These are phyloP conservation scores for Eristalis arbustorum DNA, from an alignment of 2,888 invertebrate genomes.

Conservation along the genomic window DNA sequence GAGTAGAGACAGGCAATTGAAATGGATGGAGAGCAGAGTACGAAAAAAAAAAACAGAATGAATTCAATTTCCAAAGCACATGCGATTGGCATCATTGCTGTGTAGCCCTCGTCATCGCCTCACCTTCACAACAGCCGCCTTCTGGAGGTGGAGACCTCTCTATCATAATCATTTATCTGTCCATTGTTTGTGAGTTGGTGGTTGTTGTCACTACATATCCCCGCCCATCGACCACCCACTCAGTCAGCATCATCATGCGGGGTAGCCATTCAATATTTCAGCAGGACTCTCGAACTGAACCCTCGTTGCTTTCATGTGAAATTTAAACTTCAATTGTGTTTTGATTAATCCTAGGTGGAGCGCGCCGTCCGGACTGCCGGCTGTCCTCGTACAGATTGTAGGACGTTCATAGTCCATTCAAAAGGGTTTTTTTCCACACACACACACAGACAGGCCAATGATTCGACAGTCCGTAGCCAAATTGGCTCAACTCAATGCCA, in stretches of 20 bases:
- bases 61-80: slow-evolving; percentile 33
- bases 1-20: background rate
- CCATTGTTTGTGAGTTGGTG: background rate
- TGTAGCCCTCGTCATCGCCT: slow-evolving; percentile 8
- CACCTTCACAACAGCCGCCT: background rate
- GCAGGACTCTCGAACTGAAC: slow-evolving; percentile 4
- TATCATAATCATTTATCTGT: slow-evolving; percentile 56
- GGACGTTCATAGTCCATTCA: background rate
- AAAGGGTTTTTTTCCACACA: background rate
- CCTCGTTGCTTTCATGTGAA: slow-evolving; percentile 41
- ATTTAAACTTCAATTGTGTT: slow-evolving; percentile 69
- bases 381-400: background rate
- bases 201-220: too few species aligned
- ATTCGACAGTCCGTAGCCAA: slow-evolving; percentile 11
- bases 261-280: slow-evolving; percentile 50
- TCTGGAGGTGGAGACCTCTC: slow-evolving; percentile 4
- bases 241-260: slow-evolving; percentile 1
- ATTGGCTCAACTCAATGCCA: slow-evolving; percentile 67
- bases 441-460: slow-evolving; percentile 17
- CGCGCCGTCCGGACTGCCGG: background rate
- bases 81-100: slow-evolving; percentile 37
- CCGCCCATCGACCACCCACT: background rate
- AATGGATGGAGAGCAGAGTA: background rate
- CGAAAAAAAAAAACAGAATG: background rate
- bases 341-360: slow-evolving; percentile 56